These are phyloP conservation scores for Aldabrachelys gigantea DNA, from an alignment of 2,113 vertebrate genomes.

Conservation along the genomic window DNA sequence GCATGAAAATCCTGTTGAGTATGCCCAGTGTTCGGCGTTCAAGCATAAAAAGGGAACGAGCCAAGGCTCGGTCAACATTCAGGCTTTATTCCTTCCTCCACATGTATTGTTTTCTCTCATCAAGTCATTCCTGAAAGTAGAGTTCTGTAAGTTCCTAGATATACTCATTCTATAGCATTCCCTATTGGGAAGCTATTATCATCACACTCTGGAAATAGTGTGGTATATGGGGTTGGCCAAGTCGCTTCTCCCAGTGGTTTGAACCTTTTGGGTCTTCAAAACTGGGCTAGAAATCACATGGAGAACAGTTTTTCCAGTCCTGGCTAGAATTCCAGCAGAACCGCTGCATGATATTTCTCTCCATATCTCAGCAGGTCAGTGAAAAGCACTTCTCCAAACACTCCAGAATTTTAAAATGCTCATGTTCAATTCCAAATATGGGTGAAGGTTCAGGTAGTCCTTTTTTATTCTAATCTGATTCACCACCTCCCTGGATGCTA, in stretches of 20 bases:
- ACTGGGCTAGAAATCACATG: not conserved
- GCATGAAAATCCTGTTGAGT: not conserved
- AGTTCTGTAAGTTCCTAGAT: not conserved
- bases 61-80: not conserved
- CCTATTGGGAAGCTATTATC: not conserved
- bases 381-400: not conserved
- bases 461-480: not conserved
- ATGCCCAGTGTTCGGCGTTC: not conserved
- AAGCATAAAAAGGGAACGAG: not conserved
- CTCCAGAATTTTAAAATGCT: not conserved
- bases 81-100: not conserved
- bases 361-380: not conserved
- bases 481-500: not conserved
- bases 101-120: not conserved
- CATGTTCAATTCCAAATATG: not conserved
- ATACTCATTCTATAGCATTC: not conserved
- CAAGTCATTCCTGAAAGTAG: not conserved
- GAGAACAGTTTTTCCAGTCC: not conserved
- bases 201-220: not conserved
- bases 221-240: rapidly evolving
- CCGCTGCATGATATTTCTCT: not conserved
- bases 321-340: not conserved
- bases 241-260: not conserved
- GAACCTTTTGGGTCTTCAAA: not conserved
- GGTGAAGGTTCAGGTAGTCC: not conserved